Evolutionary conservation across 2,113 vertebrate species (phyloP).

Genomic region (Oreochromis aureus): DNA sequence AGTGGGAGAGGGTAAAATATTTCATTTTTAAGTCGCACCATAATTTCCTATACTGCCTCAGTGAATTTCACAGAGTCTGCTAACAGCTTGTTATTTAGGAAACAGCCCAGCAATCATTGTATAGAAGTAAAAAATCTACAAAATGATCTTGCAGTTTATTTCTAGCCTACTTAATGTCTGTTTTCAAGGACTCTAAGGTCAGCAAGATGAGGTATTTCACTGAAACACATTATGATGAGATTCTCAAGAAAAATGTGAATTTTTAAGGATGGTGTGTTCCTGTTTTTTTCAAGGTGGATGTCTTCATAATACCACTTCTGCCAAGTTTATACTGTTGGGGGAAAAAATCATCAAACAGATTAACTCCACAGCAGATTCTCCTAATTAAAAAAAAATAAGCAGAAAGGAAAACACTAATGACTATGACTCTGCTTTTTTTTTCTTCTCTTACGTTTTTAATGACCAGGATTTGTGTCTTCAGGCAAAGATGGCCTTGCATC

Average conservation of each 20-base stretch:
- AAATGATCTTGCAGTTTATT: background rate
- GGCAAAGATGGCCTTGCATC: slow-evolving; percentile 18
- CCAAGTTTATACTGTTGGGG: background rate
- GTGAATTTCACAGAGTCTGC: background rate
- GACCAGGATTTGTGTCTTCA: slow-evolving; percentile 43
- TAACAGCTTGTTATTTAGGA: background rate
- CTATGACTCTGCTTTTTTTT: background rate
- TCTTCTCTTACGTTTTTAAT: slow-evolving; percentile 19
- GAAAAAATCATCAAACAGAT: background rate
- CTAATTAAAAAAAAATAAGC: background rate
- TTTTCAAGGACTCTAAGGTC: background rate
- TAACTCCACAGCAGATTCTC: background rate
- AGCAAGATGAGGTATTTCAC: background rate
- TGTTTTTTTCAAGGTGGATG: background rate
- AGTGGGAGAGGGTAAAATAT: background rate
- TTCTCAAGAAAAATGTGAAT: background rate
- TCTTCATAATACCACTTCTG: background rate
- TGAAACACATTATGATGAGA: background rate
- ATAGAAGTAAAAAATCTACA: background rate
- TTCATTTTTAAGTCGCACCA: background rate
- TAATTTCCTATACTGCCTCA: background rate
- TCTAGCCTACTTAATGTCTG: background rate
- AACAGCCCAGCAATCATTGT: background rate
- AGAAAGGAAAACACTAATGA: background rate
- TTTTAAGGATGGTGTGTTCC: background rate